Evolutionary conservation across 2,797 vertebrate species (phyloP).

Genomic region (Channallabes apus): DNA sequence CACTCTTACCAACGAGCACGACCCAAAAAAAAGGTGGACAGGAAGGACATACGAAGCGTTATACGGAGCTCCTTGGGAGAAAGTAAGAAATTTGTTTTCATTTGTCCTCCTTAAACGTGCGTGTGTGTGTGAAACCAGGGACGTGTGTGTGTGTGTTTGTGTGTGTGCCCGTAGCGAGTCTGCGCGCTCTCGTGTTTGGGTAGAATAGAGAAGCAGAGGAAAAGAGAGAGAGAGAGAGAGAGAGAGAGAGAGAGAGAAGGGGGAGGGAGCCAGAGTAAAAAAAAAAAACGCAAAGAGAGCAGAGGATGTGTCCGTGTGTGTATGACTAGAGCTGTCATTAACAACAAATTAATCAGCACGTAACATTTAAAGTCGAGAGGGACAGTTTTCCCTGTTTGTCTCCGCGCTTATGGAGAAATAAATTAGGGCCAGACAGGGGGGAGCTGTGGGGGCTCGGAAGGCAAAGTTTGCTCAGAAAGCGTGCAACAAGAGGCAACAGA

Average conservation of each 20-base stretch:
- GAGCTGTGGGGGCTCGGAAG: slow-evolving; percentile 49
- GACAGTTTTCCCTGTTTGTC: slow-evolving; percentile 57
- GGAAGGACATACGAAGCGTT: slow-evolving; percentile 67
- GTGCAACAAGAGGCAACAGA: background rate
- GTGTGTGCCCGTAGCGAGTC: slow-evolving; percentile 66
- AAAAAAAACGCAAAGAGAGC: slow-evolving; percentile 43
- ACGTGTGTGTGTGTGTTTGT: slow-evolving; percentile 41
- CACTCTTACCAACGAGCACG: slow-evolving; percentile 72
- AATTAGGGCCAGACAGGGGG: slow-evolving; percentile 58
- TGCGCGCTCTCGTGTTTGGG: slow-evolving; percentile 36
- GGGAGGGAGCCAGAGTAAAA: slow-evolving; percentile 62
- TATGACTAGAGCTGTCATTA: slow-evolving; percentile 69
- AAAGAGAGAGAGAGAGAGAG: slow-evolving; percentile 41
- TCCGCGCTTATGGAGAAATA: slow-evolving; percentile 57
- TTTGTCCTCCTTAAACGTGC: slow-evolving; percentile 53
- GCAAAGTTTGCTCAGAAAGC: slow-evolving; percentile 68
- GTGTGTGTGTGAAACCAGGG: slow-evolving; percentile 40
- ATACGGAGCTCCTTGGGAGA: slow-evolving; percentile 77
- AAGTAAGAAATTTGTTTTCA: slow-evolving; percentile 76
- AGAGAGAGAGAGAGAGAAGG: slow-evolving; percentile 59
- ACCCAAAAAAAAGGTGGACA: slow-evolving; percentile 74
- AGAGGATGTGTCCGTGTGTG: slow-evolving; percentile 63
- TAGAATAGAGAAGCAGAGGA: slow-evolving; percentile 58
- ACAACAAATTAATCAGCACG: slow-evolving; percentile 78
- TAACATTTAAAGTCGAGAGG: slow-evolving; percentile 70